phyloP scores from a whole-genome alignment of 2,888 invertebrate genomes.

The Volucella bombylans region DNA sequence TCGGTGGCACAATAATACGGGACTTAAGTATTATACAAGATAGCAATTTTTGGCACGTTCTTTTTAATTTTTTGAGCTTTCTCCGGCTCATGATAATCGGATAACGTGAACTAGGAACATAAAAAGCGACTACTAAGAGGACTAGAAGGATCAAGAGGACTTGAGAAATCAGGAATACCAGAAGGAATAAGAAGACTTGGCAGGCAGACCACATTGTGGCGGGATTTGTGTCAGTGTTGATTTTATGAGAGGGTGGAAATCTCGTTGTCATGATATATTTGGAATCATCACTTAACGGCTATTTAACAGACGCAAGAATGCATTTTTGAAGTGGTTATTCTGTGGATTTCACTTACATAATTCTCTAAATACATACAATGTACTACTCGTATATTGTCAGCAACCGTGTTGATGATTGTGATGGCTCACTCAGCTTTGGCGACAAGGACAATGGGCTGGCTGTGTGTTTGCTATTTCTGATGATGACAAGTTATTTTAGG shows the following conservation, averaged over 20 bases:
- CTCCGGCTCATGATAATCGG: neutral
- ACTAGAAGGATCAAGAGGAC: neutral
- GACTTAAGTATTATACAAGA: neutral
- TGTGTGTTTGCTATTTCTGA: neutral
- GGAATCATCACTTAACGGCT: constrained; percentile 21
- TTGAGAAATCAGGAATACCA: neutral
- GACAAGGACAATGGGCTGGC: constrained; percentile 39
- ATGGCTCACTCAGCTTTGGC: constrained; percentile 9
- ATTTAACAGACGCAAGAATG: constrained; percentile 34
- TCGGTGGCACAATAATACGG: neutral
- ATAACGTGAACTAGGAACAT: neutral
- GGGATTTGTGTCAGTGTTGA: neutral
- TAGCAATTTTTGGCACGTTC: constrained; percentile 12
- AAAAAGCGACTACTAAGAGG: neutral
- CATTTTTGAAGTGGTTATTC: constrained; percentile 34
- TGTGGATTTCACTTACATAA: constrained; percentile 11
- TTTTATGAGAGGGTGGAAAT: neutral
- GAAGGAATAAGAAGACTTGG: neutral
- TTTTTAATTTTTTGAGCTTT: neutral
- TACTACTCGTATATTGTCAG: too few relatives aligned
- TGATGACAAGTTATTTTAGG: constrained; percentile 20
- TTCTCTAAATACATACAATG: too few relatives aligned
- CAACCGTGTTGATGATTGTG: constrained; percentile 14
- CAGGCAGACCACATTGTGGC: too few relatives aligned
- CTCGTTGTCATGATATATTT: neutral